Evolutionary conservation across 37 sponge, comb jelly and placozoan species (phyloP), one percentile per base, ranked within the genome.

Genomic region (Axinella damicornis): DNA sequence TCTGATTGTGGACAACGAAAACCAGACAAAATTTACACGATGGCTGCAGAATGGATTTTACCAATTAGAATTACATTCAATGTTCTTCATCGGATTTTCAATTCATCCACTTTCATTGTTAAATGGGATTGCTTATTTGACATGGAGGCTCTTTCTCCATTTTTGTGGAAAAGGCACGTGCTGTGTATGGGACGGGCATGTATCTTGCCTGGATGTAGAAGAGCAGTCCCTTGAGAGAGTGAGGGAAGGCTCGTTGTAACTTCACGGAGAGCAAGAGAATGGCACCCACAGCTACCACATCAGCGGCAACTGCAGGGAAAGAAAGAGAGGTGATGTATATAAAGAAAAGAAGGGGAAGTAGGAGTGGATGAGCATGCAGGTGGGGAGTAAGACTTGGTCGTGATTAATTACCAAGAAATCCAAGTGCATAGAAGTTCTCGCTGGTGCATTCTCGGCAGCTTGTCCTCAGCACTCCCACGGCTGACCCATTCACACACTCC

Each of bases 161-260:
- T n/a, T n/a, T n/a, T n/a, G n/a, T n/a, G n/a, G n/a, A n/a, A n/a
- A n/a, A n/a, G n/a, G n/a, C n/a, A n/a, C n/a, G n/a, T n/a, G n/a
- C n/a, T n/a, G n/a, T n/a, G n/a, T n/a, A n/a, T n/a, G n/a, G n/a
- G n/a, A n/a, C n/a, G n/a, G n/a, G n/a, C n/a, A n/a, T n/a, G n/a
- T n/a, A n/a, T n/a, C n/a, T n/a, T 77, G 79, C 87, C 80, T 87
- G 92, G 38, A 87, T 73, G 69, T 92, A 92, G 62, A 92, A 92
- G 63, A 92, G 66, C 1, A 91, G 53, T 2, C 78, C 78, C 35
- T 76, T 91, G 20, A 92, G 60, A 20, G 82, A 65, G 28, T 83
- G 65, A 18, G 88, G 92, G 52, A 92, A 82, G 21, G 20, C 21
- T 5, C 74, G 28, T 5, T 78, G 71, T 24, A 87, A 31, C 57